Conservation (phyloP, 2,888 invertebrate species). For the Diabrotica balteata region DNA sequence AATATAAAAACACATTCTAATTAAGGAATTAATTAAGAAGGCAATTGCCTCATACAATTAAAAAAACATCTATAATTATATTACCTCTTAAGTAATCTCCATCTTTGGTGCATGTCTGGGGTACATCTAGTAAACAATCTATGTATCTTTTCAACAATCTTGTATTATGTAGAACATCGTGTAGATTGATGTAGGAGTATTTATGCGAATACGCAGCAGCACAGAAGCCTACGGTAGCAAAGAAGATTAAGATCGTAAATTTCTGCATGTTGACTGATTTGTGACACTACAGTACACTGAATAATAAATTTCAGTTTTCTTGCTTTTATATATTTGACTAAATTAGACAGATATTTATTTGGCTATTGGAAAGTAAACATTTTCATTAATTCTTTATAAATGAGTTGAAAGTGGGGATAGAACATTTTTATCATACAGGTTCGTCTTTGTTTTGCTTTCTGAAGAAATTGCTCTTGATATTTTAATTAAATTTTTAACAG, state of each 20-base stretch:
- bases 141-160: slow-evolving; percentile 70
- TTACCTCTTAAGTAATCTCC: slow-evolving; percentile 75
- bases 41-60: too few species aligned
- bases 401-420: too few species aligned
- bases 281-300: neutral
- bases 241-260: slow-evolving; percentile 26
- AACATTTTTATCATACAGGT: too few species aligned
- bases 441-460: too few species aligned
- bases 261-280: slow-evolving; percentile 30
- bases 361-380: too few species aligned
- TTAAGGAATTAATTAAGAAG: too few species aligned
- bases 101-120: slow-evolving; percentile 73
- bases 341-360: too few species aligned
- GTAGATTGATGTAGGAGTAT: slow-evolving; percentile 72
- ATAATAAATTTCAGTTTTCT: neutral
- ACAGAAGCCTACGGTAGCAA: slow-evolving; percentile 26
- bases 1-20: too few species aligned
- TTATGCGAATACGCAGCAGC: slow-evolving; percentile 31
- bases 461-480: too few species aligned
- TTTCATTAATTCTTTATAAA: too few species aligned
- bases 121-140: slow-evolving; percentile 68
- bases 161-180: slow-evolving; percentile 71
- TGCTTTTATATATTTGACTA: neutral
- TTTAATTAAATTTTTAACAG: too few species aligned
- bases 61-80: neutral